A percentile compares a stretch with the other conserved stretches of the same genome.
Evolutionary conservation across 53 echinoderm and acorn worm genomes (phyloP).

Genomic region (Echinarachnius parma): DNA sequence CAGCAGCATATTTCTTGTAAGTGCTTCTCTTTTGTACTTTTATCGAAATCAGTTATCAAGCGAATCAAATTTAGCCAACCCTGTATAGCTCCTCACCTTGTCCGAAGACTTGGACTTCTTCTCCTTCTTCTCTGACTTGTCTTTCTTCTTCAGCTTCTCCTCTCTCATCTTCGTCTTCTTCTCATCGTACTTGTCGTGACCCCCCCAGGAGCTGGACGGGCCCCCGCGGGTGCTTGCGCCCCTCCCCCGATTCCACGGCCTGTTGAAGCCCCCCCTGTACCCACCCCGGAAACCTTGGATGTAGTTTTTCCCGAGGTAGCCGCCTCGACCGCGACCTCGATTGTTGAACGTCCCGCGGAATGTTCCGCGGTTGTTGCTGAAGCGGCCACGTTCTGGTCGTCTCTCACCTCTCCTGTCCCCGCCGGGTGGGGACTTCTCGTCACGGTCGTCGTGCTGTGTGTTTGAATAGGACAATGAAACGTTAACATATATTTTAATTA

Average conservation of each 20-base stretch:
- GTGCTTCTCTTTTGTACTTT: too few species aligned
- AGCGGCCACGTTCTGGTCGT: slow-evolving; percentile 21
- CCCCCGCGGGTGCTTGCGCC: slow-evolving; percentile 14
- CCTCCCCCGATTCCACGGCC: too few species aligned
- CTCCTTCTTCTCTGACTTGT: slow-evolving; percentile 39
- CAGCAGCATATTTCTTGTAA: too few species aligned
- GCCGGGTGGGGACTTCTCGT: neutral
- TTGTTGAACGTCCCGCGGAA: slow-evolving; percentile 23
- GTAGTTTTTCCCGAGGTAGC: neutral
- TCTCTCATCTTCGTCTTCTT: slow-evolving; percentile 15
- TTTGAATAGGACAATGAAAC: neutral
- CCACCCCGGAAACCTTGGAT: neutral
- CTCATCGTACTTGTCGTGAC: slow-evolving; percentile 66
- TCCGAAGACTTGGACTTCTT: slow-evolving; percentile 37
- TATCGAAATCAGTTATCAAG: too few species aligned
- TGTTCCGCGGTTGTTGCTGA: neutral
- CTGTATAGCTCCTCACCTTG: slow-evolving; percentile 10
- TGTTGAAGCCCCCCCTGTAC: slow-evolving; percentile 26
- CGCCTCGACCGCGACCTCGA: slow-evolving; percentile 39
- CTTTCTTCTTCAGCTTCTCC: slow-evolving; percentile 6
- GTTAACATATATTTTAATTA: too few species aligned
- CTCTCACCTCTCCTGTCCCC: neutral
- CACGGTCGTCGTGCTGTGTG: slow-evolving; percentile 54
- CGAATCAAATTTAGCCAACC: too few species aligned
- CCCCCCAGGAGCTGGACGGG: slow-evolving; percentile 21